These are phyloP conservation scores for Engystomops pustulosus DNA, from an alignment of 2,113 vertebrate species.

Conservation along the genomic window DNA sequence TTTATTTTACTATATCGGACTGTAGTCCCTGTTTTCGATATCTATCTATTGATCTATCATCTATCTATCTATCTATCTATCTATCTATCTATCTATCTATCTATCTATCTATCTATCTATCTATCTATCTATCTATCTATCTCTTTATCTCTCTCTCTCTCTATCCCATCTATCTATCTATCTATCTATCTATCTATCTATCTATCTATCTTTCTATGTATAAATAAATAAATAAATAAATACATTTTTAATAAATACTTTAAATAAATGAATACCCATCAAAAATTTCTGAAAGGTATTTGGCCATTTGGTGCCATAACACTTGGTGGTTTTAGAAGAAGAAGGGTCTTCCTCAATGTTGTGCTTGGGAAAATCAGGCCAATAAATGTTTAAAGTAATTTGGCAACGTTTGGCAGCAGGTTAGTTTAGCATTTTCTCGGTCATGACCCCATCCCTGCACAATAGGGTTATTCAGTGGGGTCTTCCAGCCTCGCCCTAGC, in stretches of 20 bases:
- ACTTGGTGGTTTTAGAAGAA: not conserved
- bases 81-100: constrained; percentile 10
- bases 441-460: constrained; percentile 71
- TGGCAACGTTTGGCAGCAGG: constrained; percentile 59
- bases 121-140: not conserved
- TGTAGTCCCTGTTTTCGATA: too few species aligned
- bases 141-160: too few species aligned
- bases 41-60: constrained; percentile 1
- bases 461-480: constrained; percentile 63
- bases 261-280: not conserved
- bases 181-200: not conserved
- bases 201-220: not conserved
- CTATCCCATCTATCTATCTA: not conserved
- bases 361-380: constrained; percentile 32
- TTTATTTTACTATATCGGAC: too few species aligned
- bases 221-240: not conserved
- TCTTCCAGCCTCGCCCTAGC: constrained; percentile 23
- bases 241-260: not conserved
- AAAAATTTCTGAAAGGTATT: too few species aligned
- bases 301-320: not conserved
- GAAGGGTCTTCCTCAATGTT: constrained; percentile 17
- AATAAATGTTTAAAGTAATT: constrained; percentile 65
- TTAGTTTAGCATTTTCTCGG: constrained; percentile 63
- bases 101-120: constrained; percentile 21
- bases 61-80: not conserved